phyloP scores from a whole-genome alignment of 2,888 invertebrate genomes.

The Callyntrura sp. region DNA sequence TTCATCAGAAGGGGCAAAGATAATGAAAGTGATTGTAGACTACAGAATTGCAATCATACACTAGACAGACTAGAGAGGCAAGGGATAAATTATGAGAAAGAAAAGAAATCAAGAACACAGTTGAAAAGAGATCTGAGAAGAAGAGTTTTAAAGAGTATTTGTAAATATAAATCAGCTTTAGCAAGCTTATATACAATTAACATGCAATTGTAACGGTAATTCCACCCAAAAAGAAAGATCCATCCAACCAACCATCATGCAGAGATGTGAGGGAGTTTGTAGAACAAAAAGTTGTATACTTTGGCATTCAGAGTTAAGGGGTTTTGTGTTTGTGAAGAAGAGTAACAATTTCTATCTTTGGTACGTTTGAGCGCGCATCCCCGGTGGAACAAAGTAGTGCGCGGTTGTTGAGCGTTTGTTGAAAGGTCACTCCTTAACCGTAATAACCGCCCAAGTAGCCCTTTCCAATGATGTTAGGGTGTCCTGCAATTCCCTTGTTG shows the following conservation, averaged over 20 bases:
- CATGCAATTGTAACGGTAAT: neutral
- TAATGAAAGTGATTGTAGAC: neutral
- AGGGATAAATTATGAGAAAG: conserved; percentile 22
- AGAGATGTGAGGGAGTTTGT: conserved; percentile 7
- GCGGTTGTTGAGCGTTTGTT: neutral
- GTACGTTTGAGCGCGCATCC: neutral
- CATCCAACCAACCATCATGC: neutral
- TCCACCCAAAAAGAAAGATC: neutral
- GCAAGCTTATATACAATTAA: conserved; percentile 13
- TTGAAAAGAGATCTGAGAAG: conserved; percentile 11
- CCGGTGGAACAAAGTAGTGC: neutral
- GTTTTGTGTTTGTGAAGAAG: too few species aligned
- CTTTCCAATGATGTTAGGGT: conserved; percentile 53
- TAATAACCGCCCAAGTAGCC: neutral
- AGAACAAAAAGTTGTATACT: neutral
- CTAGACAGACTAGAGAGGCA: too few species aligned
- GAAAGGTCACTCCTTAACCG: conserved; percentile 22
- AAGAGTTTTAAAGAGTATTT: neutral
- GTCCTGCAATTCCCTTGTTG: conserved; percentile 66
- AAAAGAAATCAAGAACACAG: neutral
- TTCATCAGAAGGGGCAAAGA: neutral
- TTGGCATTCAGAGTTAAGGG: conserved; percentile 26
- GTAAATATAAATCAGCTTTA: neutral
- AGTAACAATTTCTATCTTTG: conserved; percentile 26
- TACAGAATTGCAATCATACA: too few species aligned